Base-by-base conservation (phyloP, 2,113 vertebrate species). In the Poeciliopsis prolifica region DNA sequence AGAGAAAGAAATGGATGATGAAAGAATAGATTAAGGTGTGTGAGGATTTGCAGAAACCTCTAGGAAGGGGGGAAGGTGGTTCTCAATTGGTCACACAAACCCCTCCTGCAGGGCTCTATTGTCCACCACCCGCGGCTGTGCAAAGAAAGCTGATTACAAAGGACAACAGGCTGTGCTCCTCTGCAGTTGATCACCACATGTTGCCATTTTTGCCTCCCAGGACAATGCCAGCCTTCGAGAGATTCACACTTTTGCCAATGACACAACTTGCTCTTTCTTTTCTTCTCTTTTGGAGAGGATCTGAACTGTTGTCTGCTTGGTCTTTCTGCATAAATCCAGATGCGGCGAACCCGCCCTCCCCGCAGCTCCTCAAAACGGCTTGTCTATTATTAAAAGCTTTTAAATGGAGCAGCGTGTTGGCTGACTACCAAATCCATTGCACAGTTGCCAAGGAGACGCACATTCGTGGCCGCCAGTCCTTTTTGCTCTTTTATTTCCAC, bases 381-480 rank as follows among this genome's bases (percentile, higher is more conserved):
- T 88, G 86, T 91, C 85, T 91, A 85, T 90, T 91, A 93, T 93
- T 95, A 94, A 95, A 95, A 94, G 94, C 93, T 94, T 95, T 95
- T 94, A 94, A 94, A 94, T 75, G 77, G 72, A 89, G 87, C 90
- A 87, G 81, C 14, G 65, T 85, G 74, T 84, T 91, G 82, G 84
- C 86, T 74, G 81, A 76, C 80, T 76, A 88, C 87, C 88, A 87
- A 81, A 74, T 86, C 77, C 60, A 71, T 51, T 76, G 82, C 63
- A 81, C 65, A 63, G 91, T 95, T 93, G 86, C 90, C 89, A 89
- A 40, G 93, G 93, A 87, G 94, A 94, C 93, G 69, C 70, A 85
- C 78, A 70, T 65, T 77, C 72, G 42, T 73, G 30, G 78, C 77
- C 77, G 86, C n/a, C 0, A 42, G 68, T 71, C 69, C 66, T 61